Percentiles rank a stretch among this genome's conserved stretches.
phyloP scores from a whole-genome alignment of 2,888 invertebrate species.

The Synergus gifuensis region DNA sequence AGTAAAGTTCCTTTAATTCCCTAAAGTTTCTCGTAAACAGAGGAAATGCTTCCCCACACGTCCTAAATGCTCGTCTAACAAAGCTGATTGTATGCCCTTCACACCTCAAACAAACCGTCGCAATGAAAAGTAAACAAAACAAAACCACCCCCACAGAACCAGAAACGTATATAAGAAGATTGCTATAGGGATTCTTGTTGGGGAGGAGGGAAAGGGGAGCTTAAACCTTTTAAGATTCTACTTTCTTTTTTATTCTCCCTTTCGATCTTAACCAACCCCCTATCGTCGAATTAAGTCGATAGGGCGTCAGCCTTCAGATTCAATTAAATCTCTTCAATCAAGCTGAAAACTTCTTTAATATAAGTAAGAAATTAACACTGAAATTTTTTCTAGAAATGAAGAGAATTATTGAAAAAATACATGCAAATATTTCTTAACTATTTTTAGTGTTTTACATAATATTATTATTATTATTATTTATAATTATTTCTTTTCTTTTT shows the following conservation, averaged over 20 bases:
- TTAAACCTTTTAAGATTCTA: constrained; percentile 10
- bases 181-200: neutral
- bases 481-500: neutral
- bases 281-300: constrained; percentile 6
- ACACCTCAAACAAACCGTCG: constrained; percentile 30
- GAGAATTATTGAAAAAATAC: neutral
- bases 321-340: constrained; percentile 16
- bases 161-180: constrained; percentile 2
- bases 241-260: neutral
- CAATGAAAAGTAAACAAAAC: constrained; percentile 34
- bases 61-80: constrained; percentile 8
- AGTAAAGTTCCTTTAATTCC: neutral
- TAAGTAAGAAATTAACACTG: neutral
- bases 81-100: constrained; percentile 19
- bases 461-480: too few species aligned
- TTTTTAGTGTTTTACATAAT: neutral
- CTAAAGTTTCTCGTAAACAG: constrained; percentile 7
- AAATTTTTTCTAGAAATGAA: neutral
- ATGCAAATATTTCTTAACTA: too few species aligned
- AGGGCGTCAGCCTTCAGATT: neutral
- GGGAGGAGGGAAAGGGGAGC: neutral
- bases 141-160: neutral
- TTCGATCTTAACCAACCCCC: neutral
- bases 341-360: neutral
- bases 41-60: constrained; percentile 8